Evolutionary conservation across 1,140 invertebrate species (phyloP).

Genomic region (Atta colombica): DNA sequence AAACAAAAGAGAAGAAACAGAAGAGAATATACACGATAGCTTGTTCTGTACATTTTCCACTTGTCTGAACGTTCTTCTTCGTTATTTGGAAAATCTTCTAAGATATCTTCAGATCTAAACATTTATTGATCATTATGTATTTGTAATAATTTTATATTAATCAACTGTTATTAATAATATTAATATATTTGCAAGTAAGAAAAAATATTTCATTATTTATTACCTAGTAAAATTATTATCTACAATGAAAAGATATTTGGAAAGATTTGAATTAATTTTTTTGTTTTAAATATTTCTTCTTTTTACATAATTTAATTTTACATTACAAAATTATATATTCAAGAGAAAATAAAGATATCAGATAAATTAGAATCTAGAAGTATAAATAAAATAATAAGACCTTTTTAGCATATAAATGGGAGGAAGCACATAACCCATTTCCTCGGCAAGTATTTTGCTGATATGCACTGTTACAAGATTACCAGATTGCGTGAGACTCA

Average conservation of each 20-base stretch:
- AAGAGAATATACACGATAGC: conserved; percentile 80
- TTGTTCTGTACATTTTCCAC: conserved; percentile 83
- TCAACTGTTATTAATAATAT: background rate
- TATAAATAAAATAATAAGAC: conserved; percentile 68
- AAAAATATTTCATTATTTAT: no score
- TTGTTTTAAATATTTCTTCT: background rate
- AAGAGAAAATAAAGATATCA: background rate
- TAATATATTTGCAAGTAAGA: no score
- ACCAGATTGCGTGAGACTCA: conserved; percentile 87
- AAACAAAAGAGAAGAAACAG: conserved; percentile 5
- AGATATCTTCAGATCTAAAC: conserved; percentile 15
- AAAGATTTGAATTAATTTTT: background rate
- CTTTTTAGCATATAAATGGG: conserved; percentile 82
- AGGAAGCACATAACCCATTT: conserved; percentile 84
- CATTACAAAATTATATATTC: background rate
- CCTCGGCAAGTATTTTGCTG: conserved; percentile 77
- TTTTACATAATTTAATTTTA: conserved; percentile 16
- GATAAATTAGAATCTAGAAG: background rate
- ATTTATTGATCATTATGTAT: conserved; percentile 2
- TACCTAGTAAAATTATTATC: no score
- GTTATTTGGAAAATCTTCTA: background rate
- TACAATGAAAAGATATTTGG: no score
- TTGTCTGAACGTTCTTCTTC: conserved; percentile 60
- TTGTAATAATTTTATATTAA: conserved; percentile 1
- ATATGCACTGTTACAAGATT: conserved; percentile 84